A percentile compares a stretch with the other conserved stretches of the same genome.
Evolutionary conservation across 2,888 invertebrate species (phyloP).

Genomic region (Troides oblongomaculatus): DNA sequence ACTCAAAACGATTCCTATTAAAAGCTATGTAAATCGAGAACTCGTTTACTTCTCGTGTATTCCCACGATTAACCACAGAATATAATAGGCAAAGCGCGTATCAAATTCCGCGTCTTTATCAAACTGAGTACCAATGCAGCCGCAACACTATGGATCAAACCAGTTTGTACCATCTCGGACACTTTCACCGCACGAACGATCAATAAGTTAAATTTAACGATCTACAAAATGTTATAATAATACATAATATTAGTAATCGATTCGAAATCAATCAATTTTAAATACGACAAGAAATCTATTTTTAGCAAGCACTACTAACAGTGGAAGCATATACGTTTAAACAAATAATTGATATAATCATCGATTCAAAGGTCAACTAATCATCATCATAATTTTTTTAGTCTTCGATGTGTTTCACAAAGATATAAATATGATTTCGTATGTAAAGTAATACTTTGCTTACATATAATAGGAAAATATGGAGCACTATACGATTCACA

Average conservation of each 20-base stretch:
- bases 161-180: slow-evolving; percentile 41
- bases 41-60: slow-evolving; percentile 22
- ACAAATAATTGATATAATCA: too few relatives aligned
- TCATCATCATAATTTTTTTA: too few relatives aligned
- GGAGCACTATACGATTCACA: slow-evolving; percentile 23
- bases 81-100: slow-evolving; percentile 31
- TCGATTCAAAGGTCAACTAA: too few relatives aligned
- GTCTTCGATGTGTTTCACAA: too few relatives aligned
- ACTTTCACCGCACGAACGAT: slow-evolving; percentile 48
- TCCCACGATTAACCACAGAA: slow-evolving; percentile 31
- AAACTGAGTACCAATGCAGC: slow-evolving; percentile 20
- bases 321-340: too few relatives aligned
- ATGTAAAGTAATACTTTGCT: too few relatives aligned
- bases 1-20: slow-evolving; percentile 14
- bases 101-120: slow-evolving; percentile 31
- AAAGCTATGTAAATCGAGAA: slow-evolving; percentile 23
- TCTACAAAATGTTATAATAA: slow-evolving; percentile 32
- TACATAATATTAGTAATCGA: slow-evolving; percentile 34
- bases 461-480: too few relatives aligned
- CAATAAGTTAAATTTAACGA: slow-evolving; percentile 39
- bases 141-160: slow-evolving; percentile 34
- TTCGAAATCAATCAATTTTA: background rate
- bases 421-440: too few relatives aligned
- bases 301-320: too few relatives aligned
- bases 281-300: too few relatives aligned